Conservation (phyloP, 2,113 vertebrate species). For the Phaethornis superciliosus region DNA sequence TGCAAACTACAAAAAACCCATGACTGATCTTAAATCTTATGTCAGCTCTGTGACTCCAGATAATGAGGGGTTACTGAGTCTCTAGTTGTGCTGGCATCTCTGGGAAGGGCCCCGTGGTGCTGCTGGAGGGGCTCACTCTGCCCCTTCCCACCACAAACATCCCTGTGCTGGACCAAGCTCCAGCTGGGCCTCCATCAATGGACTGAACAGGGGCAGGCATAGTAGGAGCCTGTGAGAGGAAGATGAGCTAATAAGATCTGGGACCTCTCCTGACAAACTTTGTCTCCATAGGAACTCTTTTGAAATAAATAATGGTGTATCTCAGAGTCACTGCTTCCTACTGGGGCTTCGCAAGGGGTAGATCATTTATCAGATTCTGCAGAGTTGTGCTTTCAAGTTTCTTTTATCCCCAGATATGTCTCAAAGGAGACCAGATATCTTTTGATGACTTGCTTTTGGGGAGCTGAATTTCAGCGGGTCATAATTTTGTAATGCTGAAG, state of each 20-base stretch:
- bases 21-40: background rate
- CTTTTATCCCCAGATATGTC: background rate
- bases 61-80: too few species aligned
- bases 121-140: background rate
- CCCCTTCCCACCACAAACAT: rapidly evolving
- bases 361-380: background rate
- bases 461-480: background rate
- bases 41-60: background rate
- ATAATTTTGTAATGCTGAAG: background rate
- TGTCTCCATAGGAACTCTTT: background rate
- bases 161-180: background rate
- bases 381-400: background rate
- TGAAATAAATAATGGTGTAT: background rate
- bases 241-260: background rate
- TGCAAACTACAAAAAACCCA: background rate
- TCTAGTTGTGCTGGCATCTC: background rate
- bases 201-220: background rate
- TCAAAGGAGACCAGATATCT: background rate
- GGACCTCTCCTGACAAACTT: background rate
- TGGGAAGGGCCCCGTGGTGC: rapidly evolving
- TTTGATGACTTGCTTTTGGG: background rate
- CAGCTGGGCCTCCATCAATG: background rate
- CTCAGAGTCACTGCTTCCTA: background rate
- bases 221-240: rapidly evolving
- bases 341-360: background rate